A percentile compares a stretch with the other conserved stretches of the same genome.
Conservation (phyloP, 2,888 invertebrate species). For the Torymus aiolomorphi region DNA sequence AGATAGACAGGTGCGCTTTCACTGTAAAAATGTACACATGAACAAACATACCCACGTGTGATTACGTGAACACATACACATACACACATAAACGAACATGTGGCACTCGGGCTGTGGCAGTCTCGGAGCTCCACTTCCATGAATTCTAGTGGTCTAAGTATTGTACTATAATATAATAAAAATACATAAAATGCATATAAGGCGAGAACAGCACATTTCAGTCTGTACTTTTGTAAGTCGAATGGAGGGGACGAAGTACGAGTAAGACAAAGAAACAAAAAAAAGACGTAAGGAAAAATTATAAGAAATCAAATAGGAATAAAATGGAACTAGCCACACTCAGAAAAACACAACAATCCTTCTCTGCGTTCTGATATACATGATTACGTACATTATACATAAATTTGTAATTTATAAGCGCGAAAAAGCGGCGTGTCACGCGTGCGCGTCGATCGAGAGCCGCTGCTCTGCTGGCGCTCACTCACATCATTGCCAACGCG, state of each 20-base stretch:
- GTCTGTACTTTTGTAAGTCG: conserved; percentile 69
- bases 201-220: conserved; percentile 70
- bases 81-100: conserved; percentile 25
- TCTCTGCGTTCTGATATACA: conserved; percentile 22
- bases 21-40: conserved; percentile 51
- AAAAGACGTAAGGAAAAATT: conserved; percentile 8
- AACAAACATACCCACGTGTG: background rate
- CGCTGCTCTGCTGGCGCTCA: background rate
- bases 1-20: conserved; percentile 18
- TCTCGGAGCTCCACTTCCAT: conserved; percentile 46
- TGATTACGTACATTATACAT: too few relatives aligned
- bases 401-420: conserved; percentile 18
- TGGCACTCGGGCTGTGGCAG: conserved; percentile 41
- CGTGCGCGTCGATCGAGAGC: background rate
- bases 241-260: conserved; percentile 48
- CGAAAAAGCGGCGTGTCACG: background rate
- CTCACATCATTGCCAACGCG: background rate
- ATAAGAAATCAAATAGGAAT: conserved; percentile 33
- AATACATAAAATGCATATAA: conserved; percentile 55
- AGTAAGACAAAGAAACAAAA: background rate
- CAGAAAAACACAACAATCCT: too few relatives aligned
- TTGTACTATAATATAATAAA: conserved; percentile 46
- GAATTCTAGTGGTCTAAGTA: conserved; percentile 53
- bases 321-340: conserved; percentile 44
- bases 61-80: too few relatives aligned